Evolutionary conservation across 2,113 vertebrate genomes (phyloP).

Genomic region (Corvus hawaiiensis): DNA sequence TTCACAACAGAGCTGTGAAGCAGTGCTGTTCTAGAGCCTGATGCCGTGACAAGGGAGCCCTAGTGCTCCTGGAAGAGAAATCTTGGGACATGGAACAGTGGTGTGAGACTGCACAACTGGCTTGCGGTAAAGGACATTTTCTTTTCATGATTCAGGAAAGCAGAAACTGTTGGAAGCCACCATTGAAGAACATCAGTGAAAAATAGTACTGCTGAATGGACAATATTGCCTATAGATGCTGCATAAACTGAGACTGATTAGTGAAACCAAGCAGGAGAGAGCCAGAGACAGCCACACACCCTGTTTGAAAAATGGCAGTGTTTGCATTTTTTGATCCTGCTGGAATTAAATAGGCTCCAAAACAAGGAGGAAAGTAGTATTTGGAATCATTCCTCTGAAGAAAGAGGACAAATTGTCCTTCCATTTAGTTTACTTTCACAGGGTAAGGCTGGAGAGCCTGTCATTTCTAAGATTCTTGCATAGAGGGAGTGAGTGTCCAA

Average conservation of each 20-base stretch:
- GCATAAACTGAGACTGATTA: not conserved
- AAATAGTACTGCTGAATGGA: not conserved
- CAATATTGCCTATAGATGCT: not conserved
- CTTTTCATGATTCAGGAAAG: not conserved
- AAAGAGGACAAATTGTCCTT: not conserved
- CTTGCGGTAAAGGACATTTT: not conserved
- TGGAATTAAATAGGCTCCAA: not conserved
- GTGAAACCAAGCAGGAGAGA: not conserved
- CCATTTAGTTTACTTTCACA: not conserved
- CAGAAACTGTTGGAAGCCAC: not conserved
- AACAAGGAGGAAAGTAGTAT: not conserved
- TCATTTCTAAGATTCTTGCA: not conserved
- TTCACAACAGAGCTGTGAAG: not conserved
- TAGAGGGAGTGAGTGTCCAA: not conserved
- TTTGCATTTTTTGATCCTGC: not conserved
- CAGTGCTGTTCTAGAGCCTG: not conserved
- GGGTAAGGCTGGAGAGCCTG: not conserved
- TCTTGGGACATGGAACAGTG: fast-evolving
- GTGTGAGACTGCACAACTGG: not conserved
- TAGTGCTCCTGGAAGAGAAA: not conserved
- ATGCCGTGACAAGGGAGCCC: fast-evolving
- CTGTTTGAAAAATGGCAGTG: not conserved
- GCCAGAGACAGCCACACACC: not conserved
- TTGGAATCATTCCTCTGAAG: not conserved
- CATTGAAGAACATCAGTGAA: not conserved